Percentiles rank a stretch among this genome's conserved stretches.
Conservation (phyloP, 1,140 invertebrate species). For the Cyrtorhinus lividipennis region DNA sequence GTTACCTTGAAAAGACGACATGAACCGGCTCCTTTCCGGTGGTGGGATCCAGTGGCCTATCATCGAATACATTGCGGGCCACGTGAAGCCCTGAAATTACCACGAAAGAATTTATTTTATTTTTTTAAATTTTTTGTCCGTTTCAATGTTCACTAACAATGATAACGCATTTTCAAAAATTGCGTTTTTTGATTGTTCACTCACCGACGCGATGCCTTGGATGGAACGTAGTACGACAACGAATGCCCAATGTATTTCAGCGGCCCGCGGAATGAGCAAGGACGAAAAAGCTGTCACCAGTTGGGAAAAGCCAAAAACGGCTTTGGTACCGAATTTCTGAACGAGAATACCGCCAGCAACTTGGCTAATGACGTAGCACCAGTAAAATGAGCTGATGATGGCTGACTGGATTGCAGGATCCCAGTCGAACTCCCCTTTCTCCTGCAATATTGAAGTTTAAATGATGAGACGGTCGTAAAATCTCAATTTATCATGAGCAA, state of each 20-base stretch:
- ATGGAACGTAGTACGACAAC: conserved; percentile 47
- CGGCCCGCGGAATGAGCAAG: conserved; percentile 45
- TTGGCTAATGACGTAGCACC: conserved; percentile 56
- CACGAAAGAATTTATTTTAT: no score
- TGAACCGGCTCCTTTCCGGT: conserved; percentile 55
- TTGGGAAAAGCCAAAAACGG: conserved; percentile 58
- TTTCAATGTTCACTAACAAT: no score
- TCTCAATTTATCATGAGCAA: no score
- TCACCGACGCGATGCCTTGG: conserved; percentile 50
- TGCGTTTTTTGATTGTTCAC: no score
- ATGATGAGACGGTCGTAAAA: no score
- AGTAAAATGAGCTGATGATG: conserved; percentile 53
- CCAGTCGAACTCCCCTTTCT: conserved; percentile 44
- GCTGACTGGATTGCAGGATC: conserved; percentile 41
- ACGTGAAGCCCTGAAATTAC: conserved; percentile 63
- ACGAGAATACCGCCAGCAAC: conserved; percentile 56
- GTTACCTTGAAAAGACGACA: conserved; percentile 58
- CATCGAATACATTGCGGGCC: conserved; percentile 72
- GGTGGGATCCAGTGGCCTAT: conserved; percentile 74
- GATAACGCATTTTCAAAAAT: no score
- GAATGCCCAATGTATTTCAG: conserved; percentile 41
- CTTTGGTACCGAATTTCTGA: conserved; percentile 61
- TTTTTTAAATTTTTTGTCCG: no score
- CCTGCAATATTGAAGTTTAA: conserved; percentile 23
- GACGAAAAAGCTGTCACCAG: conserved; percentile 50